Conservation (phyloP, 2,797 vertebrate genomes). For the Naso thynnoides region DNA sequence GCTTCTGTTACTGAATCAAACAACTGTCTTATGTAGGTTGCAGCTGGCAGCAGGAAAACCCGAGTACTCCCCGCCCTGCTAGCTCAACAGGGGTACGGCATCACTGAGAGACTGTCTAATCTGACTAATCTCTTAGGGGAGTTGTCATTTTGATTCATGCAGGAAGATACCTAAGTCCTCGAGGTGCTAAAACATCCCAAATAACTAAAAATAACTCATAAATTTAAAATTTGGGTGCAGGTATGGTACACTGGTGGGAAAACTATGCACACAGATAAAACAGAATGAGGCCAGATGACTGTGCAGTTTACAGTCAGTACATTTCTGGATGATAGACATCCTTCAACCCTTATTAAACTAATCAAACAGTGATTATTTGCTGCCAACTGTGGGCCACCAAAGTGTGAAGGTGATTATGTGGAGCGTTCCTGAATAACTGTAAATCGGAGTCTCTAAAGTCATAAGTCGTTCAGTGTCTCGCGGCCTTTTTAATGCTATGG, state of each 20-base stretch:
- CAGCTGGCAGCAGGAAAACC: constrained; percentile 28
- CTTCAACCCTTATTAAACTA: background rate
- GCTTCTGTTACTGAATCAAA: constrained; percentile 58
- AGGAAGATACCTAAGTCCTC: background rate
- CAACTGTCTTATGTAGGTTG: constrained; percentile 41
- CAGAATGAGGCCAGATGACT: constrained; percentile 15
- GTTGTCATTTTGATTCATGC: constrained; percentile 9
- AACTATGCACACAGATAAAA: background rate
- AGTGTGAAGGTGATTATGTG: constrained; percentile 9
- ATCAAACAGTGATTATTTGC: background rate
- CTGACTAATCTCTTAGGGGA: constrained; percentile 19
- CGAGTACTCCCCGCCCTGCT: background rate
- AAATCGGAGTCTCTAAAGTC: background rate
- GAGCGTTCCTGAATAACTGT: background rate
- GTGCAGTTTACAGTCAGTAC: background rate
- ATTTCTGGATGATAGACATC: constrained; percentile 9
- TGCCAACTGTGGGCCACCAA: background rate
- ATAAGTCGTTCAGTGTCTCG: constrained; percentile 2
- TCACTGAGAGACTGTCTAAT: background rate
- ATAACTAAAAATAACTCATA: background rate
- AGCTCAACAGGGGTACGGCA: background rate
- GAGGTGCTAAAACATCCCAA: background rate
- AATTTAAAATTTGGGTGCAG: background rate
- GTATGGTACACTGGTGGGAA: background rate
- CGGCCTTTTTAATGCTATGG: background rate